A percentile compares a stretch with the other conserved stretches of the same genome.
phyloP scores from a whole-genome alignment of 2,888 invertebrate species.

The Trileptium ribeirensis region DNA sequence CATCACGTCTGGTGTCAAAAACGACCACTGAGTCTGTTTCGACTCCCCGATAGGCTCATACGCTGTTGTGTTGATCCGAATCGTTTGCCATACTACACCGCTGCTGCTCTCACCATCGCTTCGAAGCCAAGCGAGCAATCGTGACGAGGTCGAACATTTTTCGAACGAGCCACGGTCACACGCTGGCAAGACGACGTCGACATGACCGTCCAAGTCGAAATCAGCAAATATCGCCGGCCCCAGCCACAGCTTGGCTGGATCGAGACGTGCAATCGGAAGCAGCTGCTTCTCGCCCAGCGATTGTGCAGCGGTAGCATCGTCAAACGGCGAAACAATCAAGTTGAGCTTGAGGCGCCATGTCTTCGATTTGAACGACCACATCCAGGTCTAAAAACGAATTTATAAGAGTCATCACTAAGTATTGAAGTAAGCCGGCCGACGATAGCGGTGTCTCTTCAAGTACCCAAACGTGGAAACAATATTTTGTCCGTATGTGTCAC shows the following conservation, averaged over 20 bases:
- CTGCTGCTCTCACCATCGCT: not conserved
- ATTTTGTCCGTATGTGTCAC: too few species aligned
- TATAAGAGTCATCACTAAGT: too few species aligned
- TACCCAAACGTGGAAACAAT: too few species aligned
- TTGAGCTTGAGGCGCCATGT: not conserved
- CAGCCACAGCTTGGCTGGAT: not conserved
- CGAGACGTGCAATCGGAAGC: not conserved
- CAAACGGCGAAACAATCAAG: not conserved
- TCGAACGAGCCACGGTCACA: not conserved
- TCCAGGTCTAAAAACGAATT: too few species aligned
- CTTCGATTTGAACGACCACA: not conserved
- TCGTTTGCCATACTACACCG: not conserved
- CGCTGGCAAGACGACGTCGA: conserved; percentile 13
- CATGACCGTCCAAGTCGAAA: conserved; percentile 19
- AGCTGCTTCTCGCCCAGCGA: not conserved
- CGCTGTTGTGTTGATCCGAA: not conserved
- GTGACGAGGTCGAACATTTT: not conserved
- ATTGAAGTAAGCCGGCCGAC: too few species aligned
- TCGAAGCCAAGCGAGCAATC: not conserved
- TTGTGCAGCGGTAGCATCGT: not conserved
- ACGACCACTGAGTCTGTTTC: not conserved
- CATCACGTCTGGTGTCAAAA: not conserved
- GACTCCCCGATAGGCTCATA: not conserved
- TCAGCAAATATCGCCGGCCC: conserved; percentile 20
- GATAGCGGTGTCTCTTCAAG: too few species aligned